Evolutionary conservation across 2,113 vertebrate species (phyloP), one percentile per base, ranked within the genome.

Genomic region (Percopsis transmontana): DNA sequence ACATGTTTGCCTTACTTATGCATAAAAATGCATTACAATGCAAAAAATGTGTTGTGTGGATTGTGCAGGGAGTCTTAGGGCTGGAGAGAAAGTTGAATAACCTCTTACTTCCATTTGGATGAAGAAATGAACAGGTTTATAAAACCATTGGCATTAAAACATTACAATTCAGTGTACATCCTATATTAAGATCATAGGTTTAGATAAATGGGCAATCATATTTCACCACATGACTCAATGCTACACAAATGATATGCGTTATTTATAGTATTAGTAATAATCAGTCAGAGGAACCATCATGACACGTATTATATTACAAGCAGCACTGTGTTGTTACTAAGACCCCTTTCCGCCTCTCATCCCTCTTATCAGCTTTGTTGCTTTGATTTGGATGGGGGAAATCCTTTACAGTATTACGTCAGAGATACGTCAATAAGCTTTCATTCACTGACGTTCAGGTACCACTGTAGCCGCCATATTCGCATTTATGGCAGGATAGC

Each of bases 391-490:
- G 79, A 87, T 75, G 77, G 92, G 88, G 92, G 91, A 92, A 92
- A 93, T 93, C 93, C 92, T 89, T 62, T 74, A 80, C 87, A 71
- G 76, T 76, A 80, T 90, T 93, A 91, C 93, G 92, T 95, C 94
- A 94, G 80, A 68, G 79, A 82, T 88, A 93, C 92, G 92, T 93
- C 90, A 92, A 87, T 85, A 84, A 87, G 77, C 78, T 81, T 83
- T 84, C 90, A 86, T 89, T 90, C 88, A 91, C 85, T 82, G 91
- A 85, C 81, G 90, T 86, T 64, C 87, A 82, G 90, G 90, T 87
- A 85, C 87, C 87, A 87, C 90, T 79, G 86, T 87, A 84, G 88
- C 93, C 90, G 92, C 93, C 93, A 95, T 94, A 92, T 94, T 94
- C 89, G 91, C 87, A 90, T 89, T 83, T 57, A 90, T 92, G 86